Evolutionary conservation across 1,140 invertebrate genomes (phyloP).

Genomic region (Brachionus manjavacas): DNA sequence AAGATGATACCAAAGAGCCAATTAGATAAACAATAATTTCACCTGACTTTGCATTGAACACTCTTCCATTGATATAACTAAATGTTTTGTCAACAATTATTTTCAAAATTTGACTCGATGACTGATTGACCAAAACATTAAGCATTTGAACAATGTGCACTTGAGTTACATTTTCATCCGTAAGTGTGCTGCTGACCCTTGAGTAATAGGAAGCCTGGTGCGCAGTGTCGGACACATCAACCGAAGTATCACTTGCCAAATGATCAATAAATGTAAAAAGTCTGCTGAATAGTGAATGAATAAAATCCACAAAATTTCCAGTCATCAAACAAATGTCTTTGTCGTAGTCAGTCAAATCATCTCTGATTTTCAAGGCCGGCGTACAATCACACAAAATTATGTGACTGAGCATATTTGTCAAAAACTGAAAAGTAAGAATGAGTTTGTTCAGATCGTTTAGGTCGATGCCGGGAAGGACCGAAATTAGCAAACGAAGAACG

Average conservation of each 20-base stretch:
- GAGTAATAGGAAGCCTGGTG: not conserved
- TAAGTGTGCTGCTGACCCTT: not conserved
- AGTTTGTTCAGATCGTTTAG: constrained; percentile 81
- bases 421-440: constrained; percentile 69
- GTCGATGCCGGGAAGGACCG: constrained; percentile 80
- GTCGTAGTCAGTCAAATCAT: constrained; percentile 72
- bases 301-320: constrained; percentile 78
- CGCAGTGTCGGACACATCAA: not conserved
- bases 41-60: constrained; percentile 21
- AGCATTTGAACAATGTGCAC: constrained; percentile 19
- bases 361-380: constrained; percentile 63
- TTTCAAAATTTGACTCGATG: constrained; percentile 6
- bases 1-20: not conserved
- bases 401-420: constrained; percentile 69
- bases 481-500: constrained; percentile 71
- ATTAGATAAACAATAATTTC: not conserved
- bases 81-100: not conserved
- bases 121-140: constrained; percentile 4
- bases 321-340: constrained; percentile 71
- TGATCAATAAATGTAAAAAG: constrained; percentile 1
- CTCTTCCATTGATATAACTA: not conserved
- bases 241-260: not conserved
- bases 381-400: constrained; percentile 82
- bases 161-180: constrained; percentile 27
- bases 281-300: constrained; percentile 68